Percentiles rank a stretch among this genome's conserved stretches.
phyloP scores from a whole-genome alignment of 2,888 invertebrate species.

The Cataglyphis cursor region DNA sequence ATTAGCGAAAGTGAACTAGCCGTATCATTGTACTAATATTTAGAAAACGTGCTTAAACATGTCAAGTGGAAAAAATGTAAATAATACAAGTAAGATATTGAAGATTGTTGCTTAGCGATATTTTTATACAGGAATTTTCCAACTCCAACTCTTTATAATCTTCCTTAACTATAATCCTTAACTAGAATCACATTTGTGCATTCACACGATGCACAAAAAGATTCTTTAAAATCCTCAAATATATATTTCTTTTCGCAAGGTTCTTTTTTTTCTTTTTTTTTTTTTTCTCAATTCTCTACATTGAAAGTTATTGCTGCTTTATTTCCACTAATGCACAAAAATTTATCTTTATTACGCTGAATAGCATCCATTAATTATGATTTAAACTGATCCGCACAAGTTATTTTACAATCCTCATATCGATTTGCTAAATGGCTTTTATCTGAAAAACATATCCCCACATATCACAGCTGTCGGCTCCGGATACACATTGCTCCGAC shows the following conservation, averaged over 20 bases:
- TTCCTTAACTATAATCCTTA: too few relatives aligned
- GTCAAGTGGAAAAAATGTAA: background rate
- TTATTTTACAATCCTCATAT: background rate
- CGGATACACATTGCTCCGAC: background rate
- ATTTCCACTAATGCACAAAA: background rate
- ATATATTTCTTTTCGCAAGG: background rate
- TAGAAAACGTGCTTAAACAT: background rate
- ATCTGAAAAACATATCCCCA: constrained; percentile 19
- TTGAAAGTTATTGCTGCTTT: background rate
- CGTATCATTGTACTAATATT: background rate
- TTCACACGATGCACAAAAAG: background rate
- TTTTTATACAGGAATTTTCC: background rate
- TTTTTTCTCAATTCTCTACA: background rate
- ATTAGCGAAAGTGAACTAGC: background rate
- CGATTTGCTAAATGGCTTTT: background rate
- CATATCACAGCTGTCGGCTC: background rate
- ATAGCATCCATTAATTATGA: background rate
- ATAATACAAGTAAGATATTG: background rate
- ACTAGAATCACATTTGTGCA: background rate
- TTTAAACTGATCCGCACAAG: background rate
- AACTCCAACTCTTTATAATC: background rate
- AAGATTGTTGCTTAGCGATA: background rate
- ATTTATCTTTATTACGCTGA: background rate
- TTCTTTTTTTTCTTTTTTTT: background rate
- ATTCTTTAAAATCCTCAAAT: background rate